These are phyloP conservation scores for Aplidium turbinatum DNA, from an alignment of 23 tunicate genomes.

Conservation along the genomic window DNA sequence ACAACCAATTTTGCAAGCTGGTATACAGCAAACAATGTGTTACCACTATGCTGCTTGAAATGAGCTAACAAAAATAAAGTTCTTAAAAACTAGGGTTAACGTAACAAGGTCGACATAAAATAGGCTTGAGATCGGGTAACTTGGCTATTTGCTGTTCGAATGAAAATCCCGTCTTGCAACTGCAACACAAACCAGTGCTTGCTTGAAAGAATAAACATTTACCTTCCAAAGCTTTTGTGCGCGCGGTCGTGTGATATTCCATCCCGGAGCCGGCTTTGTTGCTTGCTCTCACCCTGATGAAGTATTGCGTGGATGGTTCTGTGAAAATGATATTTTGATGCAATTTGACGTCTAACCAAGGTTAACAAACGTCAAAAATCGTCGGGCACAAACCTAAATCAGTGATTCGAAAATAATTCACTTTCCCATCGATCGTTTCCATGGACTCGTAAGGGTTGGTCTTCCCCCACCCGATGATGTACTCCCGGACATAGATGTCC, in stretches of 20 bases:
- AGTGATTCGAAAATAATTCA: constrained; percentile 5
- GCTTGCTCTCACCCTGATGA: constrained; percentile 47
- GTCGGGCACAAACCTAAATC: constrained; percentile 12
- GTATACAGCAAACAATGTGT: too few relatives aligned
- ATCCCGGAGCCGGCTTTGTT: constrained; percentile 40
- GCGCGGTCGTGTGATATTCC: constrained; percentile 15
- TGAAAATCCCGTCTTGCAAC: too few relatives aligned
- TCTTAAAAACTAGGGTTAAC: too few relatives aligned
- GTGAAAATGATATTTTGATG: neutral
- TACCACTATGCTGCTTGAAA: too few relatives aligned
- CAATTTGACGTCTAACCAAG: neutral
- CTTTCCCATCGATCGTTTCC: neutral
- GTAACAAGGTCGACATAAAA: too few relatives aligned
- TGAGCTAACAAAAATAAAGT: too few relatives aligned
- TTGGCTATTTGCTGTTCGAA: too few relatives aligned
- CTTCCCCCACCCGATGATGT: constrained; percentile 49
- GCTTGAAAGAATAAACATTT: neutral
- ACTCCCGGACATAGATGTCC: constrained; percentile 25
- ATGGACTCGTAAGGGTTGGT: constrained; percentile 35
- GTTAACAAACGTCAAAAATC: neutral
- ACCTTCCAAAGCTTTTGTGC: constrained; percentile 47
- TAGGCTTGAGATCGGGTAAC: too few relatives aligned
- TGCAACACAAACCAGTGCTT: neutral
- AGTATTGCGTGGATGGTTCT: constrained; percentile 58
- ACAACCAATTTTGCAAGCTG: too few relatives aligned